Percentiles rank a stretch among this genome's conserved stretches.
These are phyloP conservation scores for Drosophila lowei DNA, from an alignment of 1,140 invertebrate species.

Conservation along the genomic window DNA sequence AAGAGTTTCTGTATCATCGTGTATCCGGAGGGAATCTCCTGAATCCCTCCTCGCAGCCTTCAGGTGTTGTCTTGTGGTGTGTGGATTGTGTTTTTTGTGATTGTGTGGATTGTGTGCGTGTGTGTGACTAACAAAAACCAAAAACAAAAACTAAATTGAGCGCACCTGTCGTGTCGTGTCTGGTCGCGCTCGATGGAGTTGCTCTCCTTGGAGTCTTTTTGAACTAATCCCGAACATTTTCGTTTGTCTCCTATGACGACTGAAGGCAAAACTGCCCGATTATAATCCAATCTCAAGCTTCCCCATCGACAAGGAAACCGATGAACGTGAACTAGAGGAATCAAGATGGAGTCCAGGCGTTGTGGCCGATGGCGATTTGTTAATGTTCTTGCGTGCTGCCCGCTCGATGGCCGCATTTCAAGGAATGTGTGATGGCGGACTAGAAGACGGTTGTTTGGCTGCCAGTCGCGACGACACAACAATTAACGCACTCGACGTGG, in stretches of 20 bases:
- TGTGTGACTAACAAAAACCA: slow-evolving; percentile 66
- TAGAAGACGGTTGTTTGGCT: slow-evolving; percentile 97
- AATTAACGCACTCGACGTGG: slow-evolving; percentile 97
- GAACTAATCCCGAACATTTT: slow-evolving; percentile 75
- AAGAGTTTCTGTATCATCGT: slow-evolving; percentile 59
- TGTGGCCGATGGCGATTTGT: slow-evolving; percentile 95
- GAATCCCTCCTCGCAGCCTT: slow-evolving; percentile 21
- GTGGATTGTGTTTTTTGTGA: slow-evolving; percentile 25
- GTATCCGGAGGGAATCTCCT: no score
- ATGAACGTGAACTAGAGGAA: slow-evolving; percentile 88
- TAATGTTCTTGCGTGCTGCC: slow-evolving; percentile 98
- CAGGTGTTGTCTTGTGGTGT: slow-evolving; percentile 49
- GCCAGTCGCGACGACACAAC: slow-evolving; percentile 98
- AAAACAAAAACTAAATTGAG: no score
- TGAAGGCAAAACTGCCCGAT: slow-evolving; percentile 84
- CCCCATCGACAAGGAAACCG: slow-evolving; percentile 83
- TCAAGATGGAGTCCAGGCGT: slow-evolving; percentile 96
- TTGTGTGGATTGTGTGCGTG: slow-evolving; percentile 40
- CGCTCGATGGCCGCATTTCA: slow-evolving; percentile 96
- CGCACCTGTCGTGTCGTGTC: no score
- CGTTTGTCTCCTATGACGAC: slow-evolving; percentile 78
- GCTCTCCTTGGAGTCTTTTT: slow-evolving; percentile 50
- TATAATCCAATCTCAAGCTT: slow-evolving; percentile 84
- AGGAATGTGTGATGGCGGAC: slow-evolving; percentile 98
- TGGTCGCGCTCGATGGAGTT: no score